Conservation (phyloP, 2,888 invertebrate species). For the Yponomeuta sedellus region DNA sequence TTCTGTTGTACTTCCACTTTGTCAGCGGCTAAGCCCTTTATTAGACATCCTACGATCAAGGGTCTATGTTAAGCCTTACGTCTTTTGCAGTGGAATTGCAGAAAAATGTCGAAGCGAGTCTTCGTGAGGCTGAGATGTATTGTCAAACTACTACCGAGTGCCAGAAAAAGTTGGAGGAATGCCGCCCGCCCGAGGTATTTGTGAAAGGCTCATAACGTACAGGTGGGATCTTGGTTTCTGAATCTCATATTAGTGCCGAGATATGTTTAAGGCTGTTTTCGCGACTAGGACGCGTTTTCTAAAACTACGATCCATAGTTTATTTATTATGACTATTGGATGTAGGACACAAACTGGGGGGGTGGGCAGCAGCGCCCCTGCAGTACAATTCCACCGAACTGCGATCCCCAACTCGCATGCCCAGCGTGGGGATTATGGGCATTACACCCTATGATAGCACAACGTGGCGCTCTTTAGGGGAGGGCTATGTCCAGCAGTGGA, state of each 20-base stretch:
- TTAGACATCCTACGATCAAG: neutral
- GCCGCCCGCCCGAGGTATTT: neutral
- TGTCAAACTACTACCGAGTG: neutral
- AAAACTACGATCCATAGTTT: too few relatives aligned
- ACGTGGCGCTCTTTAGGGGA: too few relatives aligned
- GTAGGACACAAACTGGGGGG: too few relatives aligned
- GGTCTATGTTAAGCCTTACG: neutral
- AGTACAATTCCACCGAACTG: too few relatives aligned
- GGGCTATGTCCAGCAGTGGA: too few relatives aligned
- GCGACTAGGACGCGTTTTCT: too few relatives aligned
- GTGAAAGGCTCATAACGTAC: neutral
- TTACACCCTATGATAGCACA: too few relatives aligned
- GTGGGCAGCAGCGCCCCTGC: too few relatives aligned
- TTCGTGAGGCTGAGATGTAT: neutral
- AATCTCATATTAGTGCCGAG: neutral
- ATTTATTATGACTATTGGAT: too few relatives aligned
- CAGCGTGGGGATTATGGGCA: too few relatives aligned
- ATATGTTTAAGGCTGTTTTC: too few relatives aligned
- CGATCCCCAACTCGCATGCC: too few relatives aligned
- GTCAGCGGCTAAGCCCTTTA: neutral
- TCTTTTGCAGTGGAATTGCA: neutral
- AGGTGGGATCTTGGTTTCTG: neutral
- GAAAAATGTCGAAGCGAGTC: neutral
- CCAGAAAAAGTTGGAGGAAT: neutral
- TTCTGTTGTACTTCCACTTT: neutral